phyloP scores from a whole-genome alignment of 2,888 invertebrate genomes.

The Bombylius major region DNA sequence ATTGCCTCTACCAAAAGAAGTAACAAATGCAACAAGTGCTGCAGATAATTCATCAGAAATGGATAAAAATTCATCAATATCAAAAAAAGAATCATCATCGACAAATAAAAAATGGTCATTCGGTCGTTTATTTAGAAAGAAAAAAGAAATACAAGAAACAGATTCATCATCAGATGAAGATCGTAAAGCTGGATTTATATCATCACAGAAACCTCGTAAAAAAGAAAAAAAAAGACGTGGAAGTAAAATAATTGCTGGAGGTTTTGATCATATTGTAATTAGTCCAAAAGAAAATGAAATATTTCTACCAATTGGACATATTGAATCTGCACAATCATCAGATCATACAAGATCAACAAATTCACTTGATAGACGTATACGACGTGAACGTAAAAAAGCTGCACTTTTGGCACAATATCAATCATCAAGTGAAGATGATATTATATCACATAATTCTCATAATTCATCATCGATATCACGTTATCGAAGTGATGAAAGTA shows the following conservation, averaged over 20 bases:
- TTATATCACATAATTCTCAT: conserved; percentile 51
- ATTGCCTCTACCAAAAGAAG: conserved; percentile 34
- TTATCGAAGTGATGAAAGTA: conserved; percentile 56
- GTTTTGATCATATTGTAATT: conserved; percentile 53
- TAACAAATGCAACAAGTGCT: conserved; percentile 23
- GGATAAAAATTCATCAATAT: conserved; percentile 42
- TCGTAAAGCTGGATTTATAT: conserved; percentile 34
- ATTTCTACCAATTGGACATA: conserved; percentile 30
- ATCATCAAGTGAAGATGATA: conserved; percentile 31
- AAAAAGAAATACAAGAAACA: conserved; percentile 49
- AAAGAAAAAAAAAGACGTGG: conserved; percentile 41
- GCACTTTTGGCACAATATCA: conserved; percentile 11
- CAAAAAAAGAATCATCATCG: conserved; percentile 21
- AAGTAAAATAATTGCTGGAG: conserved; percentile 41
- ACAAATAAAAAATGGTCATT: conserved; percentile 61
- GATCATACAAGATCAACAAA: conserved; percentile 21
- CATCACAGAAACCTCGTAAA: conserved; percentile 28
- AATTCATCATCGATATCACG: conserved; percentile 51
- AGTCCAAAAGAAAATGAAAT: conserved; percentile 35
- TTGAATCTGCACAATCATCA: conserved; percentile 15
- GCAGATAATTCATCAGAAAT: conserved; percentile 16
- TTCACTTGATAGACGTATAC: conserved; percentile 26
- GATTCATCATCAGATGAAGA: conserved; percentile 32
- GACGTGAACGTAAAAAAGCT: conserved; percentile 6
- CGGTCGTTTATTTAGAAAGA: conserved; percentile 63